These are phyloP conservation scores for Lagocephalus sceleratus DNA, from an alignment of 2,797 vertebrate species.

Conservation along the genomic window DNA sequence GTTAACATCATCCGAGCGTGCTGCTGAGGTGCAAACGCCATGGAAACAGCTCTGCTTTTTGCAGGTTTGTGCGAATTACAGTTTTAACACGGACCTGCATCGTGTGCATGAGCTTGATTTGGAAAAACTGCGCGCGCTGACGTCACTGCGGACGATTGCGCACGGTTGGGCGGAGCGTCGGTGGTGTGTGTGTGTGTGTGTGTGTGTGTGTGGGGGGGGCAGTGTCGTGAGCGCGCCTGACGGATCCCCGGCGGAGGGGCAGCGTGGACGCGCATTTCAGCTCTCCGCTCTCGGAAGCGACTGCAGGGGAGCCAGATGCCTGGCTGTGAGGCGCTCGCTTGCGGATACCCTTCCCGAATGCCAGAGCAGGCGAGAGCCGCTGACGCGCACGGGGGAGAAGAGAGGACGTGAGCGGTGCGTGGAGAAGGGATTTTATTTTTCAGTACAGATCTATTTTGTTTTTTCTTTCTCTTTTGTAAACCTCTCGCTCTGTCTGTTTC, in stretches of 20 bases:
- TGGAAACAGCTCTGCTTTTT: too few relatives aligned
- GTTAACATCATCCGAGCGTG: too few relatives aligned
- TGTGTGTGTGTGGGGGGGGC: conserved; percentile 2
- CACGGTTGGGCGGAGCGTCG: conserved; percentile 14
- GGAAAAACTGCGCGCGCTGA: conserved; percentile 65
- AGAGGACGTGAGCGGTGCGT: conserved; percentile 10
- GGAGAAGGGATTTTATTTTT: conserved; percentile 31
- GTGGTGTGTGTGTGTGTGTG: not conserved
- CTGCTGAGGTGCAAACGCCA: too few relatives aligned
- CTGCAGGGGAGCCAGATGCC: conserved; percentile 77
- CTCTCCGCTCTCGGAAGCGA: conserved; percentile 70
- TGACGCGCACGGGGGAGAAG: conserved; percentile 24
- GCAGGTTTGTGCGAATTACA: too few relatives aligned
- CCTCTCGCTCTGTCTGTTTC: conserved; percentile 19
- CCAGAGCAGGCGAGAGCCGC: conserved; percentile 58
- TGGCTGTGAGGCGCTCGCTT: conserved; percentile 71
- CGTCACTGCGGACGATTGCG: conserved; percentile 61
- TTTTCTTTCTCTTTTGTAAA: conserved; percentile 16
- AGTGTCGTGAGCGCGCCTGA: conserved; percentile 68
- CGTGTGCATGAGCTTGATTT: conserved; percentile 35
- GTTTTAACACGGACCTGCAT: not conserved
- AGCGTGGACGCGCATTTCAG: conserved; percentile 70
- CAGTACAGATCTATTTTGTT: conserved; percentile 6
- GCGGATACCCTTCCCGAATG: conserved; percentile 67
- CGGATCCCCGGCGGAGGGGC: conserved; percentile 66